Evolutionary conservation across 2,797 vertebrate species (phyloP).

Genomic region (Peromyscus nudipes): DNA sequence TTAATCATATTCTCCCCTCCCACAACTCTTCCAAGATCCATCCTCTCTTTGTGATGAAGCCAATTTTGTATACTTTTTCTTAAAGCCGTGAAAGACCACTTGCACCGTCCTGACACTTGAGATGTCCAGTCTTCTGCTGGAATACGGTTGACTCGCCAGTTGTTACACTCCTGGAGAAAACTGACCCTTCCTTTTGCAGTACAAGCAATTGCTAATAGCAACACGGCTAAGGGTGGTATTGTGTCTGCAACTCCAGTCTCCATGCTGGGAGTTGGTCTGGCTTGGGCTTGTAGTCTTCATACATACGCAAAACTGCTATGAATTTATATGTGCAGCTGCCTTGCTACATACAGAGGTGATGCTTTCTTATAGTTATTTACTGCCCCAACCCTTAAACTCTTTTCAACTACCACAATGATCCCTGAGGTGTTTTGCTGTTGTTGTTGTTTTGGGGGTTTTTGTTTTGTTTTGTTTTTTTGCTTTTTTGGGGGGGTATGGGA

Average conservation of each 20-base stretch:
- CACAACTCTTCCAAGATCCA: background rate
- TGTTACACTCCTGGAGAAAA: background rate
- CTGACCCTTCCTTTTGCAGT: background rate
- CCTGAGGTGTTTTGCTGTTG: too few relatives aligned
- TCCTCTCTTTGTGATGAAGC: background rate
- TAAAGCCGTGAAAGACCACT: background rate
- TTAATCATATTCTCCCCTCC: background rate
- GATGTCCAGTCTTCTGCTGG: background rate
- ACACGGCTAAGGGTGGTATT: background rate
- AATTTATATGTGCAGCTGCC: background rate
- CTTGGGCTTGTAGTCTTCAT: background rate
- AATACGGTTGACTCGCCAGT: background rate
- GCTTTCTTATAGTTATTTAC: background rate
- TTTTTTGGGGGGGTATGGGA: too few relatives aligned
- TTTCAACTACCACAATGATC: background rate
- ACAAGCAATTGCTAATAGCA: background rate
- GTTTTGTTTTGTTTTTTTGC: too few relatives aligned
- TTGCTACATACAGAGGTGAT: background rate
- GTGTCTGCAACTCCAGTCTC: background rate
- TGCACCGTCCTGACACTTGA: too few relatives aligned
- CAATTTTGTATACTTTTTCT: background rate
- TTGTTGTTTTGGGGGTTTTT: too few relatives aligned
- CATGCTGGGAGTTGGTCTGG: background rate
- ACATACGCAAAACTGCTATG: background rate
- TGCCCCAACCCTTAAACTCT: background rate